Evolutionary conservation across 2,888 invertebrate species (phyloP), one percentile per base, ranked within the genome.

Genomic region (Mystacides longicornis): DNA sequence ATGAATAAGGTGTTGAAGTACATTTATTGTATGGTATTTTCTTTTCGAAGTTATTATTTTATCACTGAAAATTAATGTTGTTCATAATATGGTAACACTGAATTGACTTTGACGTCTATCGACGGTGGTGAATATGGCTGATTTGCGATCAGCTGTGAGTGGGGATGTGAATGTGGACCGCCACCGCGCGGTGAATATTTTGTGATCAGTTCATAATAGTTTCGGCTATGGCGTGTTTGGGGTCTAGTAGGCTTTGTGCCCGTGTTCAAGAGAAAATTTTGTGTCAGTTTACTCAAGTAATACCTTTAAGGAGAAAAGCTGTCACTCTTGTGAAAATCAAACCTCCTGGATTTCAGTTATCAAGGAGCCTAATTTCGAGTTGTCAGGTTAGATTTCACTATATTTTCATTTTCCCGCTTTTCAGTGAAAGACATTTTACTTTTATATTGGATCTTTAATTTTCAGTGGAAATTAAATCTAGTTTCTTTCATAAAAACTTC

Each of bases 211-310:
- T 81, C 81, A 83, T 80, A 82, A 80, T 81, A 81, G 83, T 85
- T 80, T 81, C 81, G 79, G 81, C 83, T 81, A 87, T 87, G 87
- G 87, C 87, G 82, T 85, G 86, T 82, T 80, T 86, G 81, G 84
- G 85, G 79, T 83, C 86, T 78, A 83, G 85, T 81, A 83, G 86
- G 81, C 81, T 87, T 75, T 87, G 86, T 85, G 84, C 82, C 80
- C 85, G 86, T 78, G 84, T 85, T 73, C 81, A 81, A 71, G 85
- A 86, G 79, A 86, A 86, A 82, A 78, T 78, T 72, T 76, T 87
- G 84, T 87, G 86, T 82, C 85, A 85, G 81, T 84, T 85, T 72
- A 82, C 84, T 78, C 81, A 81, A 74, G 81, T 77, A 74, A 79
- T 72, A 66, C 75, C 75, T 68, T 71, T 82, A 75, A 79, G 82